phyloP scores from a whole-genome alignment of 2,797 vertebrate species.

The Crenichthys baileyi region DNA sequence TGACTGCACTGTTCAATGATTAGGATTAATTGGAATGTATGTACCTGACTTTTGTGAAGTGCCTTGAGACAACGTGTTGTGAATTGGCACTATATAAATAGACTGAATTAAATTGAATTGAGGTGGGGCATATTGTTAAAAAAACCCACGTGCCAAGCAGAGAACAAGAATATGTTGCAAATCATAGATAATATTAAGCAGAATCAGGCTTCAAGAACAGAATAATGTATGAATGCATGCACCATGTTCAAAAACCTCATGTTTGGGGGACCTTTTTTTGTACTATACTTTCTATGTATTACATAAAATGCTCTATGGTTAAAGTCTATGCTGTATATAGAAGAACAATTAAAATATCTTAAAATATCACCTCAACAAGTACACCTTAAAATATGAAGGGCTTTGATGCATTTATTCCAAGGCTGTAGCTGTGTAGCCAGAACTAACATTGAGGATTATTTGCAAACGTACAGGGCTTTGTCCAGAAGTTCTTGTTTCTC shows the following conservation, averaged over 20 bases:
- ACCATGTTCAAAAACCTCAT: too few relatives aligned
- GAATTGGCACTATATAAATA: too few relatives aligned
- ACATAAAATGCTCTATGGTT: background rate
- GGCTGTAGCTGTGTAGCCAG: background rate
- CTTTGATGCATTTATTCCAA: background rate
- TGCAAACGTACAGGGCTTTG: constrained; percentile 88
- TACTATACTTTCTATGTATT: too few relatives aligned
- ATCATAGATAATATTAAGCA: background rate
- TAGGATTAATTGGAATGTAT: too few relatives aligned
- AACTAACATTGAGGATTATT: background rate
- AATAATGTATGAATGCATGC: background rate
- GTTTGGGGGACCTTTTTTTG: background rate
- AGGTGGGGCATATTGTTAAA: too few relatives aligned
- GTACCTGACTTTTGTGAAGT: too few relatives aligned
- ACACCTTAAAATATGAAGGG: background rate
- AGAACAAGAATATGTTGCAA: background rate
- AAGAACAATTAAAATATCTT: background rate
- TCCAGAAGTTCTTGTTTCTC: constrained; percentile 92
- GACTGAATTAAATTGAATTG: too few relatives aligned
- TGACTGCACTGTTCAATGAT: too few relatives aligned
- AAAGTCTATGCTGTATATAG: background rate
- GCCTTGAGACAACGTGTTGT: too few relatives aligned
- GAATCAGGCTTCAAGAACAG: background rate
- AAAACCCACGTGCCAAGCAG: too few relatives aligned
- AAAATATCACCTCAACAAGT: background rate